phyloP scores from a whole-genome alignment of 2,113 vertebrate species.

The Cygnus atratus region DNA sequence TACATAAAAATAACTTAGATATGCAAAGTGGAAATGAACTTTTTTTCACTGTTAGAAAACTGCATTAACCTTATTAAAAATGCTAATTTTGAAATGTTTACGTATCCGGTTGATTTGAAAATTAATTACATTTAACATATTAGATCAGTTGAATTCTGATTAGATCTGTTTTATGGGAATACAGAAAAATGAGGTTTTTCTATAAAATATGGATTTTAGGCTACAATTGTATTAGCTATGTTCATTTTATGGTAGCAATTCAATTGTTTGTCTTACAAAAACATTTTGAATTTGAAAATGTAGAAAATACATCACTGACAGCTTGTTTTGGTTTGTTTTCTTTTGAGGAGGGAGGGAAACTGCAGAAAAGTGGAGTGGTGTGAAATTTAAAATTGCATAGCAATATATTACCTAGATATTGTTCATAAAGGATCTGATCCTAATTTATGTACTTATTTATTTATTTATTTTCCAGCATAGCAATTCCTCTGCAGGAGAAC shows the following conservation, averaged over 20 bases:
- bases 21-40: not conserved
- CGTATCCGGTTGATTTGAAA: not conserved
- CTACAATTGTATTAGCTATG: not conserved
- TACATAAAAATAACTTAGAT: not conserved
- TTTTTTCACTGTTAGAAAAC: not conserved
- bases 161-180: not conserved
- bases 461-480: not conserved
- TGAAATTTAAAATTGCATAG: not conserved
- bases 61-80: not conserved
- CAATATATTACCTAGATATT: not conserved
- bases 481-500: not conserved
- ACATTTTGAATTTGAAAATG: not conserved
- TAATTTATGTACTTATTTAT: not conserved
- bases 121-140: not conserved
- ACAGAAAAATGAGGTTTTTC: not conserved
- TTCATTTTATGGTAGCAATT: not conserved
- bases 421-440: not conserved
- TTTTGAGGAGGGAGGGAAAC: not conserved
- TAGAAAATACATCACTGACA: not conserved
- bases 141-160: not conserved
- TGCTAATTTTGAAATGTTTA: not conserved
- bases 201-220: not conserved
- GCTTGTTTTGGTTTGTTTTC: not conserved
- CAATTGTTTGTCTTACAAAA: not conserved
- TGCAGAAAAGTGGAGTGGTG: not conserved